Percentiles rank a stretch among this genome's conserved stretches.
Conservation (phyloP, 2,113 vertebrate genomes). For the Apodemus speciosus region DNA sequence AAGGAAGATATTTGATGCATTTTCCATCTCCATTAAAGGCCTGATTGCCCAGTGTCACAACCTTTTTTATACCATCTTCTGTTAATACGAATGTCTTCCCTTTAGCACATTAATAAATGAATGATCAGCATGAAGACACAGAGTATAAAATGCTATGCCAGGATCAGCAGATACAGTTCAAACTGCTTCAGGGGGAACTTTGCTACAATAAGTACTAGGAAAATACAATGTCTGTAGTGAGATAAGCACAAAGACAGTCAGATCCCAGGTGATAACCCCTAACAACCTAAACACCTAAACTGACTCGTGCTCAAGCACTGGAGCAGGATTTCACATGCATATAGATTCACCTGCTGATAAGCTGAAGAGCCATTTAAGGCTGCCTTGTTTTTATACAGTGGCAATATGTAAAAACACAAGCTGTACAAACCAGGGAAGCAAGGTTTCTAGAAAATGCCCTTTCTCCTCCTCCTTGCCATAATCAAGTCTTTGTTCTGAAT, state of each 20-base stretch:
- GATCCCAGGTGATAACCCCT: not conserved
- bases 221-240: conserved; percentile 25
- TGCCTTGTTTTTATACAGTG: conserved; percentile 2
- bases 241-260: not conserved
- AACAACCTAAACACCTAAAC: not conserved
- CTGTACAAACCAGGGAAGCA: not conserved
- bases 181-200: conserved; percentile 45
- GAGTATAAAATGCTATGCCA: conserved; percentile 53
- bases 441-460: conserved; percentile 12
- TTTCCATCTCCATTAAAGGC: conserved; percentile 48
- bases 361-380: conserved; percentile 40
- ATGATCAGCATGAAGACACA: conserved; percentile 66
- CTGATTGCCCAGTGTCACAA: conserved; percentile 50
- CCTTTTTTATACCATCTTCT: conserved; percentile 2
- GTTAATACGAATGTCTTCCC: conserved; percentile 60
- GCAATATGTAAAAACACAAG: not conserved
- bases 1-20: conserved; percentile 44
- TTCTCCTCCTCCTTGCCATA: not conserved
- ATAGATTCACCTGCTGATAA: not conserved
- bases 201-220: conserved; percentile 50
- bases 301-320: not conserved
- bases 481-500: conserved; percentile 54
- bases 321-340: not conserved
- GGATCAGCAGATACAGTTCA: conserved; percentile 58
- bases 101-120: conserved; percentile 65